Evolutionary conservation across 2,888 invertebrate species (phyloP), one percentile per base, ranked within the genome.

Genomic region (Phlogophora meticulosa): DNA sequence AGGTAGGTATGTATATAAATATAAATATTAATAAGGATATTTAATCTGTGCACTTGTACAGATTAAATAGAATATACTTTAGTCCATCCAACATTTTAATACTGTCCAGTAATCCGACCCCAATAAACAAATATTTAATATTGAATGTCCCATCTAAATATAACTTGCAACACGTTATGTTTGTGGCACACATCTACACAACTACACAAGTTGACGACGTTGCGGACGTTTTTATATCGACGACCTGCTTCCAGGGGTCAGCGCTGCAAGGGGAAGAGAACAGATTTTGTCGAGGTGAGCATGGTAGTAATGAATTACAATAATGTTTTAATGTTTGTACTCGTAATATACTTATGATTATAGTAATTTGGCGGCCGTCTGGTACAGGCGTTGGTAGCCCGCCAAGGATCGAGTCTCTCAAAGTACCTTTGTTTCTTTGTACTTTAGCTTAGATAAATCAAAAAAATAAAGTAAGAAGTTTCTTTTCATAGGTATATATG

Each of bases 191-290:
- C n/a, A n/a, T n/a, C n/a, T n/a, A n/a, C n/a, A n/a, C n/a, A n/a
- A n/a, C n/a, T n/a, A n/a, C 57, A 45, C 52, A 36, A 55, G 61
- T 61, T 67, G 55, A 83, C 64, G 76, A 51, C 58, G n/a, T 64
- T 40, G 51, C 11, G 22, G 58, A 48, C 36, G 55, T 59, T 66
- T 83, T 82, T 83, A 83, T 78, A 78, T 57, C 42, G 40, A 20
- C 36, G 74, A 48, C 72, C 73, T 76, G 71, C 17, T 80, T 83
- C 53, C 79, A 82, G 84, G 73, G 69, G 61, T 64, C 76, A 42
- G n/a, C 32, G 52, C 51, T 58, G 46, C 49, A 52, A 53, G 32
- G 43, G 61, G 48, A 63, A 46, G 13, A 58, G 48, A 56, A 34
- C 20, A 13, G 43, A 28, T 13, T 20, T 22, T 20, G 7, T 38